phyloP scores from a whole-genome alignment of 2,113 vertebrate species.

The Phalacrocorax carbo region DNA sequence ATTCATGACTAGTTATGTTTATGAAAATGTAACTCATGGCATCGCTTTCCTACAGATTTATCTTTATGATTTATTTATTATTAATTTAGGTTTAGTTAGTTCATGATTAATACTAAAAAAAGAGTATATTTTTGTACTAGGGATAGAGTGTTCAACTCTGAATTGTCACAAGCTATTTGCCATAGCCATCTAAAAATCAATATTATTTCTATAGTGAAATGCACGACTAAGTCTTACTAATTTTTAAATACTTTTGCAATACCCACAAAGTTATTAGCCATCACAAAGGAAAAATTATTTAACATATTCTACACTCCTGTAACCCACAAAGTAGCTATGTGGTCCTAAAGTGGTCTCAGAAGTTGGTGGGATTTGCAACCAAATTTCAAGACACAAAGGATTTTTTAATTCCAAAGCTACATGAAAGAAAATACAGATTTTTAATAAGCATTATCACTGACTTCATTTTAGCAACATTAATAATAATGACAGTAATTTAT shows the following conservation, averaged over 20 bases:
- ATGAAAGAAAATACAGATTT: conserved; percentile 8
- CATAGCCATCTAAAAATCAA: not conserved
- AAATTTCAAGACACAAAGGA: not conserved
- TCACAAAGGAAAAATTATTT: conserved; percentile 7
- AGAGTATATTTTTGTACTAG: not conserved
- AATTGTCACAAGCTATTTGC: not conserved
- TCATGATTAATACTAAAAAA: not conserved
- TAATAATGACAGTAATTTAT: conserved; percentile 20
- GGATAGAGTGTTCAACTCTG: not conserved
- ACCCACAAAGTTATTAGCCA: not conserved
- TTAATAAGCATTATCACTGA: not conserved
- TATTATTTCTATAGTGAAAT: not conserved
- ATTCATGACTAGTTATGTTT: not conserved
- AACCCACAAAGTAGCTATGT: not conserved
- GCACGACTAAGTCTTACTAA: not conserved
- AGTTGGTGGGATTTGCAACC: not conserved
- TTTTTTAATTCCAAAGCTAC: not conserved
- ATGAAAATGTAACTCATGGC: not conserved
- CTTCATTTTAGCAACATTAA: conserved; percentile 23
- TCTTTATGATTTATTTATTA: not conserved
- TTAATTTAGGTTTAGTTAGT: not conserved
- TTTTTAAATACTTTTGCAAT: conserved; percentile 16
- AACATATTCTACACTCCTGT: not conserved
- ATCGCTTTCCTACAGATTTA: not conserved
- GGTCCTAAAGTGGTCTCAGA: not conserved